Conservation (phyloP, 2,113 vertebrate species). For the Asarcornis scutulata region DNA sequence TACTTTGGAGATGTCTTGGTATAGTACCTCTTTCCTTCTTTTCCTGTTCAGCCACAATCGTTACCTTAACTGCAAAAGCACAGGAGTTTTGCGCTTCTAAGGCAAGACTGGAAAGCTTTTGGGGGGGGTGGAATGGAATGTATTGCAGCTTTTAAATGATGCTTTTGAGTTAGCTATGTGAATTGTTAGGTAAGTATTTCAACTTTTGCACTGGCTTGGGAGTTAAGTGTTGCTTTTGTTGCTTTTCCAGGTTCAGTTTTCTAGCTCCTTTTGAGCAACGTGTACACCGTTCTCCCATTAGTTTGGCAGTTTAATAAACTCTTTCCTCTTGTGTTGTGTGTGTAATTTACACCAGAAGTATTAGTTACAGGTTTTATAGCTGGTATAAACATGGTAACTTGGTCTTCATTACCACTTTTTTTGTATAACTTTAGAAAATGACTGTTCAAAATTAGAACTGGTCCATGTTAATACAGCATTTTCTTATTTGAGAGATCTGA, state of each 20-base stretch:
- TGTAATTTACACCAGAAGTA: neutral
- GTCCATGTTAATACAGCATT: neutral
- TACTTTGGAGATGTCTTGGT: neutral
- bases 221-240: neutral
- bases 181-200: neutral
- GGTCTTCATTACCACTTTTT: neutral
- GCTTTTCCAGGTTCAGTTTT: conserved; percentile 35
- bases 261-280: conserved; percentile 25
- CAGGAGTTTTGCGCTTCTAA: neutral
- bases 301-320: conserved; percentile 65
- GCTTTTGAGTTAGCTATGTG: neutral
- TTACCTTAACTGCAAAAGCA: neutral
- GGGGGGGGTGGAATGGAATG: neutral
- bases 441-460: neutral
- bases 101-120: neutral
- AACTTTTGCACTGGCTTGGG: neutral
- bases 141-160: neutral
- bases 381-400: neutral
- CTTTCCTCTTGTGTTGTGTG: neutral
- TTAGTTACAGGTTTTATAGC: neutral
- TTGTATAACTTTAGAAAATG: neutral
- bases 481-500: neutral
- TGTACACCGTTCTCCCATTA: neutral
- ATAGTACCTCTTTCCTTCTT: neutral
- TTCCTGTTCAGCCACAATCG: conserved; percentile 18